Base-by-base conservation (phyloP, 2,113 vertebrate species). In the Saccopteryx bilineata region DNA sequence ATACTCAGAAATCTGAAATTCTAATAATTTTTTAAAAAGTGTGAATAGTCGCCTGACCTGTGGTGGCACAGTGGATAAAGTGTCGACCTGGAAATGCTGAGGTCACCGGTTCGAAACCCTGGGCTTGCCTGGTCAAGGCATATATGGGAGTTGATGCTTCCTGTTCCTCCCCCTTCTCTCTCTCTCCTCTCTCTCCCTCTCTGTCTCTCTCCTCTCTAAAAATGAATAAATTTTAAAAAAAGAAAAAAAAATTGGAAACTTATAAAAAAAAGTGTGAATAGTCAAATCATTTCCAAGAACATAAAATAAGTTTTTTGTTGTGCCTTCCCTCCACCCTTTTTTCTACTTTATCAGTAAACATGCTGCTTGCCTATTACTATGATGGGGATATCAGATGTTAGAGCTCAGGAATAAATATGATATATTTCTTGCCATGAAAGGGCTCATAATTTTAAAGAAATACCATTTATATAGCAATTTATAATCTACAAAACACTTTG, bases 351-450 rank as follows among this genome's bases (percentile, higher is more conserved):
- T 83, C 56, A 79, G 76, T 68, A 95, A 95, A 52, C 10, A 28
- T 14, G 7, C 75, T 91, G 31, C 48, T 85, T 69, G 24, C 65
- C 26, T 74, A 39, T n/a, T 39, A 5, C 54, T 63, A 2, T 63
- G 23, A 39, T 78, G n/a, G 56, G 24, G 24, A 88, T 15, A 58
- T 48, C 31, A 48, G 23, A 93, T 23, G 9, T 31, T 75, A 66
- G 52, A 54, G 11, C 84, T 90, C 18, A 60, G 31, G 90, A 81
- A 86, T 68, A 87, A 87, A 66, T 26, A 56, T 94, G 52, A 63
- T 46, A 23, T 0, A 54, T 39, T 54, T 94, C 48, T 94, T 68
- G 83, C 9, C 56, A 52, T 78, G 46, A 82, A 71, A 92, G 18
- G 5, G 0, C 19, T 87, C 46, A 31, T 50, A 50, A 39, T 92